Percentiles rank a stretch among this genome's conserved stretches.
These are phyloP conservation scores for Mola mola DNA, from an alignment of 2,113 vertebrate genomes.

Conservation along the genomic window DNA sequence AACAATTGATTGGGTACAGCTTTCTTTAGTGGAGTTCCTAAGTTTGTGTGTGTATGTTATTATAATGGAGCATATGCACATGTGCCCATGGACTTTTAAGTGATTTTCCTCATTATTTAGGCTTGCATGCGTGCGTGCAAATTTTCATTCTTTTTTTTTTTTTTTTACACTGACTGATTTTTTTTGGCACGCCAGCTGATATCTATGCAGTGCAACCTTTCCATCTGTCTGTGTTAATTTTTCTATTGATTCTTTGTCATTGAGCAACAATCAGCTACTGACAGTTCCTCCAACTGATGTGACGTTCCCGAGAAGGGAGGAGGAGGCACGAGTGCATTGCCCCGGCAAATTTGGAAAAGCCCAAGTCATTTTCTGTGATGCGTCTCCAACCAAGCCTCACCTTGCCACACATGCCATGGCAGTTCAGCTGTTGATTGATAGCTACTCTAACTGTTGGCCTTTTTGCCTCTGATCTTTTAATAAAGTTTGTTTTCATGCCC, in stretches of 20 bases:
- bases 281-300: conserved; percentile 29
- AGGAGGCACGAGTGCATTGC: conserved; percentile 41
- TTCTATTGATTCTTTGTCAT: conserved; percentile 11
- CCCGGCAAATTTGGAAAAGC: conserved; percentile 51
- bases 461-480: conserved; percentile 66
- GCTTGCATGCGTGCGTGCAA: conserved; percentile 8
- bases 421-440: conserved; percentile 67
- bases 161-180: too few species aligned
- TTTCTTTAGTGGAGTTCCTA: conserved; percentile 13
- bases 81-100: conserved; percentile 16
- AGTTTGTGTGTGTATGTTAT: conserved; percentile 8
- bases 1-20: conserved; percentile 70
- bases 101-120: conserved; percentile 4
- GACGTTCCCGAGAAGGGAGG: conserved; percentile 67
- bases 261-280: conserved; percentile 28
- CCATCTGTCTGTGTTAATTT: conserved; percentile 35
- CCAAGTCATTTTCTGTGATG: conserved; percentile 71
- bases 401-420: conserved; percentile 42
- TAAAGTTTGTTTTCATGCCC: conserved; percentile 60
- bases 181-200: conserved; percentile 7
- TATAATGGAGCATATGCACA: conserved; percentile 4
- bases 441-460: conserved; percentile 50
- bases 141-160: not conserved
- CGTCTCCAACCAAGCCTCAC: conserved; percentile 61
- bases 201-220: not conserved